Conservation (phyloP, 2,888 invertebrate genomes). For the Oxycera nigricornis region DNA sequence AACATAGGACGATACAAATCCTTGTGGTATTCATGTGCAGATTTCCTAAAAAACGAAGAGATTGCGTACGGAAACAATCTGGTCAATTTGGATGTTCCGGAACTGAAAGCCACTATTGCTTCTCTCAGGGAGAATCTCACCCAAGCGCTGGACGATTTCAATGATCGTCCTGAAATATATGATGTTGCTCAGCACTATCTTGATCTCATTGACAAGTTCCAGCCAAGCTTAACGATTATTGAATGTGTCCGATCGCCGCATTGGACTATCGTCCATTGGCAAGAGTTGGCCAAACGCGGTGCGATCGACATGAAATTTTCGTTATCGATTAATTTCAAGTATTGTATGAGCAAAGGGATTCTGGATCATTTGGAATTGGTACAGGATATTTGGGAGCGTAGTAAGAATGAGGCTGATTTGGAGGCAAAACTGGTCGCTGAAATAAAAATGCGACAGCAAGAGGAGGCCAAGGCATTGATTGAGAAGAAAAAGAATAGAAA, state of each 20-base stretch:
- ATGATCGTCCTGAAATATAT: constrained; percentile 71
- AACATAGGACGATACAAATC: constrained; percentile 81
- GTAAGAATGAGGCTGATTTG: constrained; percentile 71
- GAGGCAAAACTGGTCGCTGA: constrained; percentile 62
- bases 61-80: constrained; percentile 85
- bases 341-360: constrained; percentile 78
- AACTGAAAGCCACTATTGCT: constrained; percentile 69
- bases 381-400: constrained; percentile 74
- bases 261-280: constrained; percentile 84
- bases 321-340: constrained; percentile 69
- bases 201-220: constrained; percentile 76
- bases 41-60: constrained; percentile 79
- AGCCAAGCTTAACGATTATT: constrained; percentile 76
- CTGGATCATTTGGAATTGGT: constrained; percentile 70
- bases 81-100: constrained; percentile 75
- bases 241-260: constrained; percentile 83
- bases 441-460: constrained; percentile 75
- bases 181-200: constrained; percentile 66
- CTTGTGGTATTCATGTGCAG: constrained; percentile 84
- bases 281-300: constrained; percentile 71
- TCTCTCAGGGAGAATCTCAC: constrained; percentile 75
- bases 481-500: constrained; percentile 55
- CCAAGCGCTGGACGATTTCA: constrained; percentile 72
- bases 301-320: constrained; percentile 64
- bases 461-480: constrained; percentile 59